Percentiles rank a stretch among this genome's conserved stretches.
Conservation (phyloP, 2,888 invertebrate species). For the Mythimna albipuncta region DNA sequence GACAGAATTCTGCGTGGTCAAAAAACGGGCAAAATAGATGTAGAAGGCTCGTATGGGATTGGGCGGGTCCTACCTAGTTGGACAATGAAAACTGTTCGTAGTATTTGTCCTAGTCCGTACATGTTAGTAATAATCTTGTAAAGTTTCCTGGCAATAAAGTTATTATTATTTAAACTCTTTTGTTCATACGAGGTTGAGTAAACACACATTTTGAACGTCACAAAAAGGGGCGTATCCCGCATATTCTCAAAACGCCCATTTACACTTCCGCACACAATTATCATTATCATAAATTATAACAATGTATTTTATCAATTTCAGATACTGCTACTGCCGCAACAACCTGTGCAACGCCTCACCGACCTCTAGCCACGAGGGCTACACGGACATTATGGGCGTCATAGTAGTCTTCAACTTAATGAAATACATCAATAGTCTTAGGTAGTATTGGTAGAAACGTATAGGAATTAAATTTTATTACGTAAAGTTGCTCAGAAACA, state of each 20-base stretch:
- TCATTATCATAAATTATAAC: background rate
- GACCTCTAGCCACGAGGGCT: constrained; percentile 84
- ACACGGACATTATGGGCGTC: constrained; percentile 91
- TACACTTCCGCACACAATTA: background rate
- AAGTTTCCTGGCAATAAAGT: too few species aligned
- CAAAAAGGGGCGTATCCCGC: too few species aligned
- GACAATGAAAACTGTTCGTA: too few species aligned
- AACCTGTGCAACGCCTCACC: constrained; percentile 93
- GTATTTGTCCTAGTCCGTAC: too few species aligned
- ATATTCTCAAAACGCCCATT: background rate
- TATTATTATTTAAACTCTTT: too few species aligned
- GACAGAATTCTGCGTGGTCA: too few species aligned
- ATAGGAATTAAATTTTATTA: constrained; percentile 59
- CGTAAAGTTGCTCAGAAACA: constrained; percentile 48
- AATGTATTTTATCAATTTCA: constrained; percentile 69
- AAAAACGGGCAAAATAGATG: too few species aligned
- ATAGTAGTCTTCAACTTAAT: constrained; percentile 92
- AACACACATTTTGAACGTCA: too few species aligned
- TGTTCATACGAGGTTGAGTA: too few species aligned
- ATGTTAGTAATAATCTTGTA: too few species aligned
- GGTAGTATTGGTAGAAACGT: constrained; percentile 71
- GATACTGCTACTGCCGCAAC: constrained; percentile 94
- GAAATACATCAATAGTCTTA: constrained; percentile 91
- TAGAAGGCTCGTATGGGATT: too few species aligned
- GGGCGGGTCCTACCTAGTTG: too few species aligned